These are phyloP conservation scores for Aphidius gifuensis DNA, from an alignment of 1,140 invertebrate genomes.

Conservation along the genomic window DNA sequence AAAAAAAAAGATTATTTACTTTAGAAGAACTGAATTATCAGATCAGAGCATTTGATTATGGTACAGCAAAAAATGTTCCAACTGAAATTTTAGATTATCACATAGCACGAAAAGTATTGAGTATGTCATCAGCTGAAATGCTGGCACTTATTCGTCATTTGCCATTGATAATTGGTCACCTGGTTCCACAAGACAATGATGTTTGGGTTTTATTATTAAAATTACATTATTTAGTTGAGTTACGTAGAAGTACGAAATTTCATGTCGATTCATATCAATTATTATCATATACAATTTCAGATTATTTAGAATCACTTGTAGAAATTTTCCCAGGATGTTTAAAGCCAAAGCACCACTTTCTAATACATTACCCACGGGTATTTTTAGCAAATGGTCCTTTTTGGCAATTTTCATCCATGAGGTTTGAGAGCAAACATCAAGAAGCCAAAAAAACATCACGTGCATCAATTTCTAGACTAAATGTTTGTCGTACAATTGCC, in stretches of 20 bases:
- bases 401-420: slow-evolving; percentile 13
- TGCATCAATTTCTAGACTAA: slow-evolving; percentile 10
- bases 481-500: slow-evolving; percentile 21
- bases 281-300: slow-evolving; percentile 11
- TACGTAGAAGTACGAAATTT: slow-evolving; percentile 10
- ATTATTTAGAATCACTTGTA: slow-evolving; percentile 21
- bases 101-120: slow-evolving; percentile 24
- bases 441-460: slow-evolving; percentile 15
- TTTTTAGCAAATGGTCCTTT: slow-evolving; percentile 18
- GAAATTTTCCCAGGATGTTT: too few species aligned
- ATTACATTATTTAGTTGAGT: slow-evolving; percentile 24
- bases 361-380: slow-evolving; percentile 22
- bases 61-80: slow-evolving; percentile 28
- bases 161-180: slow-evolving; percentile 32
- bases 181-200: slow-evolving; percentile 22
- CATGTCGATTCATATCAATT: slow-evolving; percentile 1
- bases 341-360: too few species aligned
- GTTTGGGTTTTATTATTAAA: slow-evolving; percentile 27
- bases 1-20: slow-evolving; percentile 27
- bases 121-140: slow-evolving; percentile 32
- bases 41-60: slow-evolving; percentile 28
- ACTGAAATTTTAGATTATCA: slow-evolving; percentile 21
- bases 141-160: slow-evolving; percentile 30
- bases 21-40: slow-evolving; percentile 29
- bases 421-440: slow-evolving; percentile 20